These are phyloP conservation scores for Blennius ocellaris DNA, from an alignment of 2,113 vertebrate genomes.

Conservation along the genomic window DNA sequence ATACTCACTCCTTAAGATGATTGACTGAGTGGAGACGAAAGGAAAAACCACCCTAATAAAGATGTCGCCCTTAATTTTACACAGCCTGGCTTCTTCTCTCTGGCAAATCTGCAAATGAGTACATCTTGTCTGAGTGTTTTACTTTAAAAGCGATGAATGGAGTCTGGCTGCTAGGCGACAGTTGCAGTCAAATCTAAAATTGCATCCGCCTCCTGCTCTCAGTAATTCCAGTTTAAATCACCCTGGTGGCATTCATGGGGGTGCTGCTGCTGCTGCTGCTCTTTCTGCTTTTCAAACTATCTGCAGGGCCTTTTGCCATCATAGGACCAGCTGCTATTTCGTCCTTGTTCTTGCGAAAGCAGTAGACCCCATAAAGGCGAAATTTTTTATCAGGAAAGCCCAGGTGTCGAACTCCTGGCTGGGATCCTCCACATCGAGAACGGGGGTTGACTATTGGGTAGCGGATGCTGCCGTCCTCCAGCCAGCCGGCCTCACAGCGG, in stretches of 20 bases:
- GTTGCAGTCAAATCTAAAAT: conserved; percentile 52
- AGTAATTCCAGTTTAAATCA: conserved; percentile 46
- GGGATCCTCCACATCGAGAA: conserved; percentile 88
- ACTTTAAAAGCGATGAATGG: conserved; percentile 65
- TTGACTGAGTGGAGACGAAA: conserved; percentile 56
- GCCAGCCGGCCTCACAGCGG: conserved; percentile 93
- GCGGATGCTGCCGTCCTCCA: conserved; percentile 92
- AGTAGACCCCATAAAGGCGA: conserved; percentile 93
- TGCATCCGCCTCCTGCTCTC: conserved; percentile 7
- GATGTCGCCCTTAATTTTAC: conserved; percentile 57
- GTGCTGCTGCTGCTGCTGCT: conserved; percentile 34
- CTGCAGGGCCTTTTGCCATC: conserved; percentile 8
- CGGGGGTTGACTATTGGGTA: conserved; percentile 96
- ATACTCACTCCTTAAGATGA: conserved; percentile 57
- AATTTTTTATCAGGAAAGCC: conserved; percentile 94
- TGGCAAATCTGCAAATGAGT: conserved; percentile 52
- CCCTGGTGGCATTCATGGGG: conserved; percentile 46
- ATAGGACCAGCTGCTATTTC: neutral
- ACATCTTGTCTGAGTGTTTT: conserved; percentile 55
- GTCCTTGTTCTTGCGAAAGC: conserved; percentile 81
- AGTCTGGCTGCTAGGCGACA: conserved; percentile 51
- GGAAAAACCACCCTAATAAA: conserved; percentile 59
- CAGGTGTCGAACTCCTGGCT: conserved; percentile 90
- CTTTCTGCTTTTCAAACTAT: conserved; percentile 29
- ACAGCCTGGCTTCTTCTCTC: conserved; percentile 35